Percentiles rank a stretch among this genome's conserved stretches.
Evolutionary conservation across 2,113 vertebrate species (phyloP).

Genomic region (Zosterops japonicus): DNA sequence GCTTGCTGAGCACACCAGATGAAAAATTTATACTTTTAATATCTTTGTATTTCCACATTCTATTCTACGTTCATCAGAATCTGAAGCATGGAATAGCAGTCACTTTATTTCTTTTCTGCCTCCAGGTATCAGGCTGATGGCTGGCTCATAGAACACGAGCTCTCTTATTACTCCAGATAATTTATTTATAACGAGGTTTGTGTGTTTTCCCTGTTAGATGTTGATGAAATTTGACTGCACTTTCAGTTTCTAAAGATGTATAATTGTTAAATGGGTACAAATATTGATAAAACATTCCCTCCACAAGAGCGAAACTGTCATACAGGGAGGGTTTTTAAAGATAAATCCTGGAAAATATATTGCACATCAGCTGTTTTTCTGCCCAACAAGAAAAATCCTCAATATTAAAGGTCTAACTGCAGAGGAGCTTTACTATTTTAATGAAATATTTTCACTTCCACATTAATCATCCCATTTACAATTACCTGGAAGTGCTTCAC

Average conservation of each 20-base stretch:
- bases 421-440: background rate
- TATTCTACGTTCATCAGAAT: slow-evolving; percentile 13
- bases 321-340: background rate
- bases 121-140: slow-evolving; percentile 31
- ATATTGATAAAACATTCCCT: background rate
- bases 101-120: slow-evolving; percentile 27
- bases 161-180: slow-evolving; percentile 27
- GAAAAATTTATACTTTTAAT: slow-evolving; percentile 61
- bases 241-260: slow-evolving; percentile 15
- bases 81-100: background rate
- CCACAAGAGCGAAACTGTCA: background rate
- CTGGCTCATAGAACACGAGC: background rate
- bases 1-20: background rate
- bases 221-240: background rate
- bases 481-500: background rate
- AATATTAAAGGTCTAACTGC: background rate
- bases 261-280: slow-evolving; percentile 11
- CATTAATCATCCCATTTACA: background rate
- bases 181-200: slow-evolving; percentile 41
- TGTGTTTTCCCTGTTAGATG: background rate
- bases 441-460: background rate
- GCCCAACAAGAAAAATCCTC: background rate
- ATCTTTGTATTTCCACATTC: slow-evolving; percentile 53
- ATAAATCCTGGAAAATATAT: background rate
- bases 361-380: background rate